Percentiles rank a stretch among this genome's conserved stretches.
Conservation (phyloP, 2,888 invertebrate species). For the Eristalis tenax region DNA sequence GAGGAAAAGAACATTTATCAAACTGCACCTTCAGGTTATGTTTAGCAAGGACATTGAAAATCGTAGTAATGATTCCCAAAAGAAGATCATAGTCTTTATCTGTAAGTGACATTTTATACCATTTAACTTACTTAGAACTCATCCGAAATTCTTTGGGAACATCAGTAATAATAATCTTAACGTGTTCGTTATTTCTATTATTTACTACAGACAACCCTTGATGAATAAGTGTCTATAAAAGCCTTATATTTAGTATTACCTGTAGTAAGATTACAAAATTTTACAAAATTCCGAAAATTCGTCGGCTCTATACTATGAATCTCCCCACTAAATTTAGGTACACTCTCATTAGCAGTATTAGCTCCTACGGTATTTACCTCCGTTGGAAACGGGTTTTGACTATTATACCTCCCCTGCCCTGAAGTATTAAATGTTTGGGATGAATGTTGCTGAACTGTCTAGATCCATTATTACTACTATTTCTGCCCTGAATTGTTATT, state of each 20-base stretch:
- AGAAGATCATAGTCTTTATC: not conserved
- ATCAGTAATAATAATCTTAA: slow-evolving; percentile 15
- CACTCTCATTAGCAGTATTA: not conserved
- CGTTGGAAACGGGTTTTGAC: not conserved
- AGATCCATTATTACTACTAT: not conserved
- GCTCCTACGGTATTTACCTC: slow-evolving; percentile 2
- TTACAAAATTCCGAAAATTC: not conserved
- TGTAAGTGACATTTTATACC: not conserved
- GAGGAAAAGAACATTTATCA: slow-evolving; percentile 5
- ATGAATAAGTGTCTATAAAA: no score
- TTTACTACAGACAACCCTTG: slow-evolving; percentile 1
- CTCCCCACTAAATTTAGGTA: not conserved
- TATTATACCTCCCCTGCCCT: not conserved
- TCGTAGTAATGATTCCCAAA: slow-evolving; percentile 2
- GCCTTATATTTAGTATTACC: not conserved
- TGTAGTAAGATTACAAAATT: not conserved
- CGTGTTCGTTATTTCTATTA: slow-evolving; percentile 12
- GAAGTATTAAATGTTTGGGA: slow-evolving; percentile 4
- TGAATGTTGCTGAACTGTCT: slow-evolving; percentile 5
- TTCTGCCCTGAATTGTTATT: not conserved
- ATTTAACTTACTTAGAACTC: slow-evolving; percentile 19
- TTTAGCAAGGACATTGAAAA: slow-evolving; percentile 7
- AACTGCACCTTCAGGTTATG: slow-evolving; percentile 17
- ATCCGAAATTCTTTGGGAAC: slow-evolving; percentile 20
- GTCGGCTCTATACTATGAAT: not conserved